Evolutionary conservation across 2,888 invertebrate species (phyloP), one percentile per base, ranked within the genome.

Genomic region (Oscheius sp.): DNA sequence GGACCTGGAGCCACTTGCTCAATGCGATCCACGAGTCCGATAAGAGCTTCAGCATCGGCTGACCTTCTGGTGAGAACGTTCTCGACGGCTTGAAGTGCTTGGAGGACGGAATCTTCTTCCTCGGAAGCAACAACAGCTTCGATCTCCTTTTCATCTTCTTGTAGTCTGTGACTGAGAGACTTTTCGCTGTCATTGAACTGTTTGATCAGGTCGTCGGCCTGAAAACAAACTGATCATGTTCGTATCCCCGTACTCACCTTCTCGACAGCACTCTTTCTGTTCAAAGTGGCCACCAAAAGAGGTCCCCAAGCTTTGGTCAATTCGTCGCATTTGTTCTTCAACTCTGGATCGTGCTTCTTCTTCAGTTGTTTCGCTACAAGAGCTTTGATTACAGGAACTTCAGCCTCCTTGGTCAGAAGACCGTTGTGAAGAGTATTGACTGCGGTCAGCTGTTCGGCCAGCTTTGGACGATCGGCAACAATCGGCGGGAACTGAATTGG

Each of bases 301-400:
- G 94, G 94, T 86, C 95, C 95, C 96, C 96, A 97, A 81, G 94
- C 94, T 42, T 93, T 92, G 89, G 95, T 94, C 86, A 97, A 94
- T 21, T 94, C 93, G 87, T 96, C 96, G 71, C 97, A 90, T 87
- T 95, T 95, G 65, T 93, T 92, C 70, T 84, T 77, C 73, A 90
- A 72, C 87, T 93, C 93, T 0, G 94, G 91, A 47, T 92, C 91
- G 76, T 93, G 92, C 82, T 76, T 79, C 65, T 79, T 81, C 57
- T 76, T 76, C 35, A 84, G 70, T 11, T 82, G 77, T 11, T 83
- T 82, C 0, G 79, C 92, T 91, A 82, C 93, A 32, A 76, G 79
- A 1, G 79, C 76, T 59, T 73, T 78, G n/a, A 76, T 35, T 68
- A 78, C 37, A 1, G 96, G 91, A 93, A 96, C 95, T 82, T 96